A percentile compares a stretch with the other conserved stretches of the same genome.
Conservation (phyloP, 1,140 invertebrate species). For the Cecropterus lyciades region DNA sequence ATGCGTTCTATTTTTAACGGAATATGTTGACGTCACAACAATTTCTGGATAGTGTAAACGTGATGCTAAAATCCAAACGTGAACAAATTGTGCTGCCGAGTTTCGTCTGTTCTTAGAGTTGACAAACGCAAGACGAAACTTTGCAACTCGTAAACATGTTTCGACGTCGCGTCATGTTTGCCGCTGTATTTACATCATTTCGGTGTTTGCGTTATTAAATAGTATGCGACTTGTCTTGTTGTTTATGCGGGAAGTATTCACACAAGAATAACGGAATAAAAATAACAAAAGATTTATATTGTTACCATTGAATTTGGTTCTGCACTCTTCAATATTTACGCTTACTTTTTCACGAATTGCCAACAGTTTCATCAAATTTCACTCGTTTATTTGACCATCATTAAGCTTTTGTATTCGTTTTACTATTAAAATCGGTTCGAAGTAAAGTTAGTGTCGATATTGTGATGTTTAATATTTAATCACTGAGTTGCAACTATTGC, state of each 20-base stretch:
- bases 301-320: background rate
- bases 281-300: background rate
- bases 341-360: conserved; percentile 13
- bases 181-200: conserved; percentile 50
- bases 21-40: conserved; percentile 38
- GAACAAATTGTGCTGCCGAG: conserved; percentile 47
- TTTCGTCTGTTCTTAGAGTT: conserved; percentile 44
- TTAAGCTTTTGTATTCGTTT: conserved; percentile 15
- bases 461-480: too few species aligned
- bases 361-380: conserved; percentile 17
- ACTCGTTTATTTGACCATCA: conserved; percentile 19
- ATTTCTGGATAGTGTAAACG: conserved; percentile 29
- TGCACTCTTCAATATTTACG: conserved; percentile 7
- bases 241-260: too few species aligned
- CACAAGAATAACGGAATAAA: too few species aligned
- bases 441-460: too few species aligned
- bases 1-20: conserved; percentile 38
- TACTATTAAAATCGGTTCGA: too few species aligned
- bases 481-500: too few species aligned
- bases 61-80: conserved; percentile 32
- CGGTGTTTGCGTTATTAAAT: conserved; percentile 15
- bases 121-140: conserved; percentile 51
- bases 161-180: conserved; percentile 57
- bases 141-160: conserved; percentile 56
- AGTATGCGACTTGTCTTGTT: too few species aligned